Percentiles rank a stretch among this genome's conserved stretches.
phyloP scores from a whole-genome alignment of 2,888 invertebrate species.

The Melolontha melolontha region DNA sequence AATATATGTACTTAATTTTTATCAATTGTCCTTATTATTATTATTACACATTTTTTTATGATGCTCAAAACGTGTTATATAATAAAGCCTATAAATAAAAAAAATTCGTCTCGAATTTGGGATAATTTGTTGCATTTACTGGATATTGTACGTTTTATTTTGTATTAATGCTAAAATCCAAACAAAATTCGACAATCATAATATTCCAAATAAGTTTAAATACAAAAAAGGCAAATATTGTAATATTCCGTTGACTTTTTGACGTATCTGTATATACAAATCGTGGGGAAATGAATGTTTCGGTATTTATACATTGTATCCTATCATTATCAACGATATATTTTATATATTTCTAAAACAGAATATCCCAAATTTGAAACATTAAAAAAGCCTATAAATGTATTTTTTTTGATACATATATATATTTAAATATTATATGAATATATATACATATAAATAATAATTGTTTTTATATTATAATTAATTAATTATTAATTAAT shows the following conservation, averaged over 20 bases:
- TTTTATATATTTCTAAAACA: too few species aligned
- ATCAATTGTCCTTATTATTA: not conserved
- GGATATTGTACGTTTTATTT: too few species aligned
- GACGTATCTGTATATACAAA: constrained; percentile 21
- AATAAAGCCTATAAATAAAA: constrained; percentile 47
- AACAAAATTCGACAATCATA: not conserved
- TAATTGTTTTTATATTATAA: constrained; percentile 37
- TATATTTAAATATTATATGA: constrained; percentile 9
- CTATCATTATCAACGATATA: too few species aligned
- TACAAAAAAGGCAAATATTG: too few species aligned
- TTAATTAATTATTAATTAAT: constrained; percentile 44
- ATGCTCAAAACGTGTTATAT: constrained; percentile 58
- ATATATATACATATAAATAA: too few species aligned
- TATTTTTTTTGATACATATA: constrained; percentile 33
- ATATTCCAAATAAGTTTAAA: too few species aligned
- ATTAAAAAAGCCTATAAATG: constrained; percentile 8
- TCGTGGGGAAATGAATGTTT: not conserved
- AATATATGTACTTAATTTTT: constrained; percentile 57
- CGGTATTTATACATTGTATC: too few species aligned
- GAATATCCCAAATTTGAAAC: too few species aligned
- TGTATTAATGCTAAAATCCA: not conserved
- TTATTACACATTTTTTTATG: constrained; percentile 43
- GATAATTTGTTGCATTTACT: not conserved
- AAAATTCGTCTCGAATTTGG: constrained; percentile 23
- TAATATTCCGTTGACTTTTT: not conserved